These are phyloP conservation scores for Papilio polyxenes DNA, from an alignment of 1,140 invertebrate genomes.

Conservation along the genomic window DNA sequence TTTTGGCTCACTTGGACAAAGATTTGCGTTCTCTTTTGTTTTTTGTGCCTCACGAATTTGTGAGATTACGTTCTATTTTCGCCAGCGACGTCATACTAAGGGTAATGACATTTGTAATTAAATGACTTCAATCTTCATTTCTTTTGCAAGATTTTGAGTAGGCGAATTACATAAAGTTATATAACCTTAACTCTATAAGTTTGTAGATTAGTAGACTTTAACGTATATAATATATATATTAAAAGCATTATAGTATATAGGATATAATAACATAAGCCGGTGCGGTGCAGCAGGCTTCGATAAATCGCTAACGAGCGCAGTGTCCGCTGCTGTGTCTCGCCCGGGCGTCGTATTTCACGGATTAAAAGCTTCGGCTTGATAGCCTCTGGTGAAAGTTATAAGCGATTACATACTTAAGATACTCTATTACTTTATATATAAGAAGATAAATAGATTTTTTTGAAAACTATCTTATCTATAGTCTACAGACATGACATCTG, in stretches of 20 bases:
- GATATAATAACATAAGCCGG: constrained; percentile 38
- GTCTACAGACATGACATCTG: too few relatives aligned
- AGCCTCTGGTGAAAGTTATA: background rate
- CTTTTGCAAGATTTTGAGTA: too few relatives aligned
- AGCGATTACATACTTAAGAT: background rate
- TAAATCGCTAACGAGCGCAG: constrained; percentile 40
- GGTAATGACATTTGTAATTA: too few relatives aligned
- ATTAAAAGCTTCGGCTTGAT: constrained; percentile 39
- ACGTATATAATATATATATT: background rate
- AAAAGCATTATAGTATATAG: background rate
- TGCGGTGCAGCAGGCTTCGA: constrained; percentile 35
- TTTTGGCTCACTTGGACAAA: background rate
- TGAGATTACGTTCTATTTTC: background rate
- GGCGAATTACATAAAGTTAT: too few relatives aligned
- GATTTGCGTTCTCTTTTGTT: background rate
- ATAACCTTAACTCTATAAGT: background rate
- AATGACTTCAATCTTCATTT: too few relatives aligned
- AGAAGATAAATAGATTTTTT: background rate
- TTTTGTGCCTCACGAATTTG: background rate
- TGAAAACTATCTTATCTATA: too few relatives aligned
- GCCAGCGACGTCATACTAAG: background rate
- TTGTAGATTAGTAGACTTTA: background rate
- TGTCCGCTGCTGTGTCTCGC: background rate
- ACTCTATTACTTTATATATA: background rate
- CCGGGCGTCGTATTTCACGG: constrained; percentile 45